Percentiles rank a stretch among this genome's conserved stretches.
These are phyloP conservation scores for Oxyteleia sp. DNA, from an alignment of 2,888 invertebrate genomes.

Conservation along the genomic window DNA sequence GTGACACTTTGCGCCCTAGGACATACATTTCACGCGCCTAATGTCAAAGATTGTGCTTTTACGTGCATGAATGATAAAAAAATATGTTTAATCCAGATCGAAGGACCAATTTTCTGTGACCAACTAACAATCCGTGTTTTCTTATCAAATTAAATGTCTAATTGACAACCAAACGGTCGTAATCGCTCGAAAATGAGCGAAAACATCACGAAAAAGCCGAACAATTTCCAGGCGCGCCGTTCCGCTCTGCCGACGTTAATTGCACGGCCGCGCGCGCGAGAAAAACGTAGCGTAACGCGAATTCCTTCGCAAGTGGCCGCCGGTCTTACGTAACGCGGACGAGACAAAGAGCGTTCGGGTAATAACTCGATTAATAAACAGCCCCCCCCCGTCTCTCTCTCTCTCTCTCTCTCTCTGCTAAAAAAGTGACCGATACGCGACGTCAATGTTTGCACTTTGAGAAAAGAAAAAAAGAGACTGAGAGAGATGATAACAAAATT, in stretches of 20 bases:
- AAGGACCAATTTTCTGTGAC: no score
- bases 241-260: constrained; percentile 40
- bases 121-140: no score
- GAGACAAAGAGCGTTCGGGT: constrained; percentile 53
- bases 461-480: neutral
- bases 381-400: constrained; percentile 5
- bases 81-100: no score
- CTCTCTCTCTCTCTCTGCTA: no score
- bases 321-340: constrained; percentile 54
- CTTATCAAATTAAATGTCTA: no score
- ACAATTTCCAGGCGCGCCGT: constrained; percentile 38
- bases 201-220: constrained; percentile 31
- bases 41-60: no score
- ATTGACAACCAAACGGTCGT: neutral
- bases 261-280: constrained; percentile 45
- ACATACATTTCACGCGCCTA: no score
- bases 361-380: constrained; percentile 54
- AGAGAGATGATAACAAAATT: neutral
- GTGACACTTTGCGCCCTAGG: no score
- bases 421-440: constrained; percentile 29
- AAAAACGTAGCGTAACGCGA: constrained; percentile 67
- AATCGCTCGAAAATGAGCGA: constrained; percentile 19
- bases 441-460: constrained; percentile 15
- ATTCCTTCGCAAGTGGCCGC: constrained; percentile 46
- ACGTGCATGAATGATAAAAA: no score